Percentiles rank a stretch among this genome's conserved stretches.
Evolutionary conservation across 1,140 invertebrate species (phyloP).

Genomic region (Papilio machaon): DNA sequence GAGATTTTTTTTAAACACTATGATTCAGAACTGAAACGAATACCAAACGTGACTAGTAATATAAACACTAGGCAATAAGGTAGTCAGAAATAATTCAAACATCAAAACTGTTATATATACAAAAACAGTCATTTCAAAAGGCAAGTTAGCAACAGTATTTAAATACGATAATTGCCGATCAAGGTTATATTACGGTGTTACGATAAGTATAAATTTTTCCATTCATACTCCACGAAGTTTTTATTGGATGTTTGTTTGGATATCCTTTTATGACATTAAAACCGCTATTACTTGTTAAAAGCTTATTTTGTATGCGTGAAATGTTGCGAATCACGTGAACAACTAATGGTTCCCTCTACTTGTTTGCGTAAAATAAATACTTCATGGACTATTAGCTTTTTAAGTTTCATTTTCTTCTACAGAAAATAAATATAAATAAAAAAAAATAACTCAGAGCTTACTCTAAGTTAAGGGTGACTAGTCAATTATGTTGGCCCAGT

Average conservation of each 20-base stretch:
- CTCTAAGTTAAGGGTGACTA: no score
- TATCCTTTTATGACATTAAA: background rate
- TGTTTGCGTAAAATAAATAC: background rate
- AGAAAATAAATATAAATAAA: no score
- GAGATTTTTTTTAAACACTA: no score
- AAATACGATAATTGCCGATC: constrained; percentile 20
- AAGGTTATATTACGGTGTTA: constrained; percentile 1
- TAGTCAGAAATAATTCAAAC: background rate
- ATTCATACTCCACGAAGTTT: background rate
- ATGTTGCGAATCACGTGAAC: background rate
- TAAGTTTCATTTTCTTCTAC: no score
- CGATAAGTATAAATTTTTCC: constrained; percentile 16
- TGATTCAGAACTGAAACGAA: no score
- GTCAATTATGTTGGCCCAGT: no score
- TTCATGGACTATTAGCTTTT: no score
- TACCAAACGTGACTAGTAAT: no score
- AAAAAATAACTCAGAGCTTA: no score
- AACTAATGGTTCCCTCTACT: background rate
- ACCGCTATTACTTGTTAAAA: background rate
- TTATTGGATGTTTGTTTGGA: background rate
- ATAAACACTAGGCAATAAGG: no score
- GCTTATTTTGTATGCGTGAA: background rate
- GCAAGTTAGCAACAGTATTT: background rate
- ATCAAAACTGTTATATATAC: background rate
- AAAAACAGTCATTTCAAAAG: constrained; percentile 30